Percentiles rank a stretch among this genome's conserved stretches.
Evolutionary conservation across 2,113 vertebrate genomes (phyloP).

Genomic region (Atherinomorus stipes): DNA sequence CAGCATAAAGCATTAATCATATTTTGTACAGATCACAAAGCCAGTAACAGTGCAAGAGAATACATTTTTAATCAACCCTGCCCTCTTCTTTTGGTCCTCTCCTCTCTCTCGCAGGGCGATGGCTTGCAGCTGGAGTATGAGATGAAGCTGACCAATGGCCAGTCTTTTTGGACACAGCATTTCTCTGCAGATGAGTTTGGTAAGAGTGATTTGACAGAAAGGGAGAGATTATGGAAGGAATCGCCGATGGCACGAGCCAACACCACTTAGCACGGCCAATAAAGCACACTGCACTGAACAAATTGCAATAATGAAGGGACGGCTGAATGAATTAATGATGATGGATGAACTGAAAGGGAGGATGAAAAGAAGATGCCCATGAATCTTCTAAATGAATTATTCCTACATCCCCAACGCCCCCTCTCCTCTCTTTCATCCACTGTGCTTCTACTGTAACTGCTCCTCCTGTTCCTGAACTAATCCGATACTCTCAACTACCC

Average conservation of each 20-base stretch:
- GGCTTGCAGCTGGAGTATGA: conserved; percentile 92
- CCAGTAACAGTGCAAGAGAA: not conserved
- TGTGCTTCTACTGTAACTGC: conserved; percentile 2
- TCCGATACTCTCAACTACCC: conserved; percentile 29
- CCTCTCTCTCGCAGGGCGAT: conserved; percentile 81
- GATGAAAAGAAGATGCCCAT: conserved; percentile 48
- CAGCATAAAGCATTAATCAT: conserved; percentile 26
- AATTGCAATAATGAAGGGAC: conserved; percentile 77
- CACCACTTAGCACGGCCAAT: conserved; percentile 77
- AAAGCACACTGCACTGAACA: conserved; percentile 76
- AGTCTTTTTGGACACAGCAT: conserved; percentile 94
- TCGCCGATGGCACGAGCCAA: conserved; percentile 68
- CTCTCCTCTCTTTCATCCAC: not conserved
- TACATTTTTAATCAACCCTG: conserved; percentile 27
- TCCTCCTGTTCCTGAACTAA: conserved; percentile 28
- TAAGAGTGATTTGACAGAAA: conserved; percentile 72
- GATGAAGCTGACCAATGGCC: conserved; percentile 93
- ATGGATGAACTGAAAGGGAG: conserved; percentile 70
- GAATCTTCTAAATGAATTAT: conserved; percentile 61
- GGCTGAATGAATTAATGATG: conserved; percentile 77
- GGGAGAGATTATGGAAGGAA: conserved; percentile 61
- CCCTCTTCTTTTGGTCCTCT: not conserved
- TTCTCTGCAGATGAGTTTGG: conserved; percentile 95
- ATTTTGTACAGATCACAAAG: conserved; percentile 35
- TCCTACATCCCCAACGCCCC: conserved; percentile 40